phyloP scores from a whole-genome alignment of 2,113 vertebrate species.

The Gasterosteus aculeatus region DNA sequence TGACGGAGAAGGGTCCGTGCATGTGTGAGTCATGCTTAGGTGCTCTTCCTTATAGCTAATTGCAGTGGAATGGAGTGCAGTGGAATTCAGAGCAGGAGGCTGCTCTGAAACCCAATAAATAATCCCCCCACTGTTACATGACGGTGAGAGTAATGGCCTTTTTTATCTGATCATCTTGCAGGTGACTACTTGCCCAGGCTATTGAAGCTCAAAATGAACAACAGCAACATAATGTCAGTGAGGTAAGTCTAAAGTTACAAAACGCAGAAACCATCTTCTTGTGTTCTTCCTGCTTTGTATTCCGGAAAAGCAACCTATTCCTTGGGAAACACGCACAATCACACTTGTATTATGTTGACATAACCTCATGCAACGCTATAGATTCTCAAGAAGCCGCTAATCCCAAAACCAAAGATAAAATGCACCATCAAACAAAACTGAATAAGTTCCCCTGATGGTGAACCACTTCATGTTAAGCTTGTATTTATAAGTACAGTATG shows the following conservation, averaged over 20 bases:
- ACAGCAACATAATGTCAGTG: constrained; percentile 88
- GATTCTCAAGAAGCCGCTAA: not conserved
- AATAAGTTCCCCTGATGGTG: not conserved
- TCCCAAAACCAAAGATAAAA: not conserved
- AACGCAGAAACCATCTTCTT: not conserved
- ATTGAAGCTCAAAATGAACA: constrained; percentile 89
- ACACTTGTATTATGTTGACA: not conserved
- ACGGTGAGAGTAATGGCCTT: constrained; percentile 15
- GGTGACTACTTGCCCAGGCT: constrained; percentile 90
- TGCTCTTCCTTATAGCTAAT: not conserved
- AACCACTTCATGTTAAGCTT: constrained; percentile 20
- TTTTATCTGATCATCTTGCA: constrained; percentile 70
- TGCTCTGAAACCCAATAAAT: constrained; percentile 2
- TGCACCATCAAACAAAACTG: not conserved
- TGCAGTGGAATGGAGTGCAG: constrained; percentile 12
- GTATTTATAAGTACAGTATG: constrained; percentile 7
- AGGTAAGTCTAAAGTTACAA: constrained; percentile 82
- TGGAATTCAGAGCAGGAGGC: constrained; percentile 7
- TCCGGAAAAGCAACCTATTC: constrained; percentile 1
- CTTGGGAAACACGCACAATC: not conserved
- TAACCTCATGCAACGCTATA: not conserved
- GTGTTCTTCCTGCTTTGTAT: constrained; percentile 22
- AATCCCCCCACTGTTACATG: constrained; percentile 22
- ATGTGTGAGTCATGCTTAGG: constrained; percentile 31
- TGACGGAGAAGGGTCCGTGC: constrained; percentile 32